Conservation (phyloP, 2,888 invertebrate genomes). For the Sarcophaga caerulescens region DNA sequence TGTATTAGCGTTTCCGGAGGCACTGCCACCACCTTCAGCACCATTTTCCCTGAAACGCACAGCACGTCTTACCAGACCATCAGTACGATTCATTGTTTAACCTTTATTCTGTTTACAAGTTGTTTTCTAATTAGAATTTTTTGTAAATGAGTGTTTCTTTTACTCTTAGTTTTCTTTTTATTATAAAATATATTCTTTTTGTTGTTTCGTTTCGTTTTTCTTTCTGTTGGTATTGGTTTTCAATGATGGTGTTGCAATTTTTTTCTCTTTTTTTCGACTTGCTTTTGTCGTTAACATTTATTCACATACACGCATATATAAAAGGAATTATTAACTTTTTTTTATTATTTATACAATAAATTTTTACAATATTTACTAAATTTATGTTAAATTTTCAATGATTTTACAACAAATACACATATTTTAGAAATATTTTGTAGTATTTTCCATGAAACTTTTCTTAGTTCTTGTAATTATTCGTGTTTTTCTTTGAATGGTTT, state of each 20-base stretch:
- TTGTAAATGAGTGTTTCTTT: constrained; percentile 23
- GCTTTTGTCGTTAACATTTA: constrained; percentile 49
- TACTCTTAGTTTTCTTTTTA: background rate
- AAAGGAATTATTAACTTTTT: background rate
- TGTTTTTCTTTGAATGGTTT: constrained; percentile 55
- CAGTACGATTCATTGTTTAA: constrained; percentile 90
- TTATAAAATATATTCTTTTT: constrained; percentile 20
- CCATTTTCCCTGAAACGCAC: constrained; percentile 85
- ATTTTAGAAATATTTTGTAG: constrained; percentile 17
- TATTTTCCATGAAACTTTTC: constrained; percentile 27
- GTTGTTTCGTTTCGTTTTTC: constrained; percentile 10
- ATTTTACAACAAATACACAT: constrained; percentile 18
- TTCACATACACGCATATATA: constrained; percentile 11
- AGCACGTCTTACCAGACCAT: constrained; percentile 93
- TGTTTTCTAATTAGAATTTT: constrained; percentile 23
- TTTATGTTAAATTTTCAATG: background rate
- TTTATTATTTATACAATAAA: constrained; percentile 7
- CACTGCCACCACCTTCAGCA: constrained; percentile 81
- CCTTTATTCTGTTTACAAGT: background rate
- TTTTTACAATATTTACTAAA: background rate
- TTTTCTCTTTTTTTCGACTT: constrained; percentile 36
- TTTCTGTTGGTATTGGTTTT: constrained; percentile 49
- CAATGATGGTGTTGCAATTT: constrained; percentile 49
- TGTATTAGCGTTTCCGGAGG: constrained; percentile 79
- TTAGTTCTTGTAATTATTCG: constrained; percentile 47